These are phyloP conservation scores for Phoxinus dragarum DNA, from an alignment of 2,797 vertebrate species.

Conservation along the genomic window DNA sequence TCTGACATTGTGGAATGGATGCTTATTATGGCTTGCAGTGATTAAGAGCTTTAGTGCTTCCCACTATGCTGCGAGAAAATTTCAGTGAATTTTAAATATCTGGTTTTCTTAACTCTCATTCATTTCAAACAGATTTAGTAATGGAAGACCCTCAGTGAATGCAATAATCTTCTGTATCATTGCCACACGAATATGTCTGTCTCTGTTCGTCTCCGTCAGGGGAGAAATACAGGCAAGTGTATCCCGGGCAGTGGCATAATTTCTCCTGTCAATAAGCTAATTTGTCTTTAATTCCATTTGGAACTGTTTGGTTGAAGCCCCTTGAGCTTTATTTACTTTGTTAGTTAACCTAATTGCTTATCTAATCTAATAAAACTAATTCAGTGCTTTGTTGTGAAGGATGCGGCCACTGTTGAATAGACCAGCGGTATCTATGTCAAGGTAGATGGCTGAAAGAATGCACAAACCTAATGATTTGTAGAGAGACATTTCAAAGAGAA, in stretches of 20 bases:
- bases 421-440: conserved; percentile 64
- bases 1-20: conserved; percentile 34
- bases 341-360: conserved; percentile 81
- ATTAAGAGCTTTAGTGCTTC: conserved; percentile 44
- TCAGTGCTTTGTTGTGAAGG: conserved; percentile 75
- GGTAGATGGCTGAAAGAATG: conserved; percentile 65
- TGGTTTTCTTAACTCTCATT: conserved; percentile 42
- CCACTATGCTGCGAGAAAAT: conserved; percentile 37
- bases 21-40: conserved; percentile 31
- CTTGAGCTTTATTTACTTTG: conserved; percentile 78
- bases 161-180: conserved; percentile 36
- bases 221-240: conserved; percentile 63
- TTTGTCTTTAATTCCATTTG: conserved; percentile 76
- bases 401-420: conserved; percentile 72
- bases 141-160: conserved; percentile 20
- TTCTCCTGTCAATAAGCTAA: conserved; percentile 78
- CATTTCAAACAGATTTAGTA: conserved; percentile 32
- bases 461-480: conserved; percentile 61
- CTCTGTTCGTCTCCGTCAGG: conserved; percentile 53
- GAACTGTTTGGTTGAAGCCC: conserved; percentile 74
- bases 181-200: conserved; percentile 39
- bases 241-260: conserved; percentile 67
- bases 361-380: conserved; percentile 82
- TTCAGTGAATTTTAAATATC: conserved; percentile 32
- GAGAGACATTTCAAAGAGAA: conserved; percentile 64